These are phyloP conservation scores for Procambarus virginalis DNA, from an alignment of 1,140 invertebrate genomes.

Conservation along the genomic window DNA sequence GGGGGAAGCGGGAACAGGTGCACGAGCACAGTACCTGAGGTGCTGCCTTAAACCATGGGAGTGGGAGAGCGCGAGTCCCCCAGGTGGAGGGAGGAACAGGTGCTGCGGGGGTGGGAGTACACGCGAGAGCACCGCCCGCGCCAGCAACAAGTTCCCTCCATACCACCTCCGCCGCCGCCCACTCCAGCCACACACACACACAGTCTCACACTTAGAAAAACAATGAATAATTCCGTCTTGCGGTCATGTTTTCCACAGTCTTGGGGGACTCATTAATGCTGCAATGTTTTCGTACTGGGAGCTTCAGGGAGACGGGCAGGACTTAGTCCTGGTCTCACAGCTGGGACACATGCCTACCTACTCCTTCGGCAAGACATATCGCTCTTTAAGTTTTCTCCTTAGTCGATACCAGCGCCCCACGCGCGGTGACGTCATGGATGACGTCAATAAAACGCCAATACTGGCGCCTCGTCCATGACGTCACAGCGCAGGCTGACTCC, in stretches of 20 bases:
- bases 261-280: constrained; percentile 48
- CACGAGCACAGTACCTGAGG: background rate
- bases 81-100: background rate
- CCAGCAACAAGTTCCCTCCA: constrained; percentile 50
- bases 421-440: constrained; percentile 53
- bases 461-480: constrained; percentile 45
- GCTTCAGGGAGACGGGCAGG: background rate
- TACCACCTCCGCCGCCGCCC: background rate
- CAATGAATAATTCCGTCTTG: constrained; percentile 13
- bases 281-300: constrained; percentile 49
- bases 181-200: background rate
- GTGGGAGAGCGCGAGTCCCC: background rate
- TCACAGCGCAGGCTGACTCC: constrained; percentile 50
- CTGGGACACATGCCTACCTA: background rate
- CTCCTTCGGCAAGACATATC: constrained; percentile 17
- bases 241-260: constrained; percentile 36
- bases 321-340: background rate
- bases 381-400: constrained; percentile 59
- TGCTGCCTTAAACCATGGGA: background rate
- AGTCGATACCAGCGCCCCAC: constrained; percentile 59
- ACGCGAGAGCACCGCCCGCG: constrained; percentile 7
- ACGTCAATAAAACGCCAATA: constrained; percentile 66
- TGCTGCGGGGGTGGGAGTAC: constrained; percentile 6
- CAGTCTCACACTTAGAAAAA: background rate
- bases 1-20: too few relatives aligned